phyloP scores from a whole-genome alignment of 2,113 vertebrate species.

The Ptychochromis oligacanthus region DNA sequence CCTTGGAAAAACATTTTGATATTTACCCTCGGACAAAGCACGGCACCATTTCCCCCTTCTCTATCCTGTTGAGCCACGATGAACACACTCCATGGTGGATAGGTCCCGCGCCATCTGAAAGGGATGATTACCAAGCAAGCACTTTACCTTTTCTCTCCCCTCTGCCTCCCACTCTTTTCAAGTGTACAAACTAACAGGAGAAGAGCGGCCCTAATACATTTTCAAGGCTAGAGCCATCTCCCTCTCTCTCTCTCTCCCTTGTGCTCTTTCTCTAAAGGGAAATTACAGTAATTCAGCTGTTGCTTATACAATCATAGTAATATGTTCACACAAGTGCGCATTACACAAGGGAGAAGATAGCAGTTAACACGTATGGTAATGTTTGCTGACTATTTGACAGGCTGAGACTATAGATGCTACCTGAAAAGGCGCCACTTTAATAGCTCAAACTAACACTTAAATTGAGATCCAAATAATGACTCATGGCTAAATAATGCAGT shows the following conservation, averaged over 20 bases:
- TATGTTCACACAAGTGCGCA: slow-evolving; percentile 9
- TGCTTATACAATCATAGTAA: slow-evolving; percentile 39
- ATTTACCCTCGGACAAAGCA: slow-evolving; percentile 96
- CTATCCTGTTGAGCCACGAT: slow-evolving; percentile 95
- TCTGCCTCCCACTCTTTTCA: slow-evolving; percentile 44
- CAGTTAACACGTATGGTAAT: background rate
- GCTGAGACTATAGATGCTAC: background rate
- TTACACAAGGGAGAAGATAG: background rate
- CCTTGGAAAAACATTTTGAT: background rate
- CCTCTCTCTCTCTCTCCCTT: background rate
- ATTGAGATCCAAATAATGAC: background rate
- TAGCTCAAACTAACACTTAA: background rate
- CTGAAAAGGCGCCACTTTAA: background rate
- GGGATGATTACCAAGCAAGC: slow-evolving; percentile 50
- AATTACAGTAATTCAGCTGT: slow-evolving; percentile 53
- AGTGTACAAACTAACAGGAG: slow-evolving; percentile 36
- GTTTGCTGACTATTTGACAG: background rate
- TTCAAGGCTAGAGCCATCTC: slow-evolving; percentile 23
- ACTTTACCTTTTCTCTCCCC: slow-evolving; percentile 36
- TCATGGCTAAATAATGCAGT: background rate
- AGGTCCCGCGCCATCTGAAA: slow-evolving; percentile 89
- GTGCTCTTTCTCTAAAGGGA: background rate
- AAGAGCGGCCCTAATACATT: slow-evolving; percentile 14
- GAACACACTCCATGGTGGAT: slow-evolving; percentile 97
- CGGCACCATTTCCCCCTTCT: slow-evolving; percentile 89